A percentile compares a stretch with the other conserved stretches of the same genome.
phyloP scores from a whole-genome alignment of 2,797 vertebrate species.

The Lepilemur septentrionalis region DNA sequence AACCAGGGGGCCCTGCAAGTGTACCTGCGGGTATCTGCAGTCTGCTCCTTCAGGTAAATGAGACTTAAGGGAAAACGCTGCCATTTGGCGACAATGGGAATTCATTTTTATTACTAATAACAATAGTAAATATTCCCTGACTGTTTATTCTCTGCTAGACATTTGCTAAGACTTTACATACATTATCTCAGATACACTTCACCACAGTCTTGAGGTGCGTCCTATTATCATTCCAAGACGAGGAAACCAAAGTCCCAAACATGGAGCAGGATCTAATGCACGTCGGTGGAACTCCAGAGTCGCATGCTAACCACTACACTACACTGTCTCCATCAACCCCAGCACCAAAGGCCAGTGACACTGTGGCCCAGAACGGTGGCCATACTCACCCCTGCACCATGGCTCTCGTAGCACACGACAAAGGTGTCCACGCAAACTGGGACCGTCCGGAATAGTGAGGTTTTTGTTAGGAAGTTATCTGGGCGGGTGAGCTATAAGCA shows the following conservation, averaged over 20 bases:
- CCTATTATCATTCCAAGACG: background rate
- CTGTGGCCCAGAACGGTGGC: background rate
- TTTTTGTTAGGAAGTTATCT: background rate
- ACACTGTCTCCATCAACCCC: background rate
- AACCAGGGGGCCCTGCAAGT: background rate
- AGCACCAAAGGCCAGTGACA: background rate
- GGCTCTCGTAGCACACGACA: accelerated
- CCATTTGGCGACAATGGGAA: background rate
- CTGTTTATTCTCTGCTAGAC: background rate
- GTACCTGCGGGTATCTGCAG: background rate
- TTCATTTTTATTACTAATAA: background rate
- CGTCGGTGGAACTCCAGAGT: accelerated
- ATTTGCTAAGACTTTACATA: background rate
- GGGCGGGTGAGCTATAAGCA: background rate
- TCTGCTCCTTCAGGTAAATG: background rate
- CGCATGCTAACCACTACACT: background rate
- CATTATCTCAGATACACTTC: background rate
- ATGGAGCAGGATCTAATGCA: background rate
- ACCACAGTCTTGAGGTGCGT: background rate
- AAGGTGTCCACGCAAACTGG: background rate
- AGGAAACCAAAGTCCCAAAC: background rate
- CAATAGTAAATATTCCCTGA: background rate
- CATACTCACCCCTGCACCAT: accelerated
- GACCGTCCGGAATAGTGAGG: background rate
- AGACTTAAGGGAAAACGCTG: background rate